These are phyloP conservation scores for Leuciscus waleckii DNA, from an alignment of 2,797 vertebrate genomes.

Conservation along the genomic window DNA sequence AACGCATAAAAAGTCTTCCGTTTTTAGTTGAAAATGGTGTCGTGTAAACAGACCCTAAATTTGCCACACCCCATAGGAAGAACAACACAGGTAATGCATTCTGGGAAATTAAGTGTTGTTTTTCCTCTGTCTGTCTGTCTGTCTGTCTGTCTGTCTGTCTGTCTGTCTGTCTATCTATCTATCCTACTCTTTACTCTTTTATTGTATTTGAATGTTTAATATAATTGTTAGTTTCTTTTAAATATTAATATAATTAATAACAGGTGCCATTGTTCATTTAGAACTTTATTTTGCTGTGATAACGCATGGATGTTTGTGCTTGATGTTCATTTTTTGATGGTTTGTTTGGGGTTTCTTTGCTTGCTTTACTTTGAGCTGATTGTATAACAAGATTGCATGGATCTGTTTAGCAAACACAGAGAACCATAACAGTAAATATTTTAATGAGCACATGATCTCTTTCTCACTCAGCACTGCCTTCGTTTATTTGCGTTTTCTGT, in stretches of 20 bases:
- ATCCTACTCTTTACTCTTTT: neutral
- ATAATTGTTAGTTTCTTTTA: neutral
- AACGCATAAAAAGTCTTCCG: too few relatives aligned
- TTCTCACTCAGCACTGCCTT: constrained; percentile 8
- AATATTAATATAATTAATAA: neutral
- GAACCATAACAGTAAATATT: constrained; percentile 18
- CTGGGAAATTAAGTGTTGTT: neutral
- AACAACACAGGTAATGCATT: neutral
- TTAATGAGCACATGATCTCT: neutral
- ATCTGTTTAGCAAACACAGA: constrained; percentile 8
- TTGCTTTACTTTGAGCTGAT: neutral
- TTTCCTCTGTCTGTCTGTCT: too few relatives aligned
- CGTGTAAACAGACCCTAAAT: neutral
- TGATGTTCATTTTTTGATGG: neutral
- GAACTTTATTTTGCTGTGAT: neutral
- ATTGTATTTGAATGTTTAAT: neutral
- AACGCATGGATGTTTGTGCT: neutral
- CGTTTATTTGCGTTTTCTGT: neutral
- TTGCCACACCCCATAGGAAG: neutral
- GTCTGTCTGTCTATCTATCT: too few relatives aligned
- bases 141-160: too few relatives aligned
- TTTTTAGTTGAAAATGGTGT: too few relatives aligned
- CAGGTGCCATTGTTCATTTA: neutral
- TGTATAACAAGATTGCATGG: neutral
- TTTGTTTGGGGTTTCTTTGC: neutral